Evolutionary conservation across 2,888 invertebrate genomes (phyloP), one percentile per base, ranked within the genome.

Genomic region (Podotricha telesiphe): DNA sequence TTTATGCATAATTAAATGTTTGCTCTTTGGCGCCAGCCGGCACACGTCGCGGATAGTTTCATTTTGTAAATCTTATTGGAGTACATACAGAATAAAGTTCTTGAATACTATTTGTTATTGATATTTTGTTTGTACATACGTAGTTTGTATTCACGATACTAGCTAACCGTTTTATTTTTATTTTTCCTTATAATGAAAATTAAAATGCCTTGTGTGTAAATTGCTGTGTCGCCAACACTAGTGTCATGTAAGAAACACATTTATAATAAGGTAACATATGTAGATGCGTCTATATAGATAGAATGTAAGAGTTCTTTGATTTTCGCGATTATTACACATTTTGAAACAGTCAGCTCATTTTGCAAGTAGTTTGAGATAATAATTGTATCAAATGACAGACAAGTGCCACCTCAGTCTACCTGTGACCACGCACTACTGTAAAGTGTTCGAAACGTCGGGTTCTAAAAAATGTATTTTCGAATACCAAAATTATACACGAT

Each of bases 1-100:
- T 87, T 83, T 83, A 87, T 85, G 87, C 85, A 81, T 87, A 86
- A 86, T 89, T 88, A 86, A 85, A 85, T 89, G 88, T 91, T 91
- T 86, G 80, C 82, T 78, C 78, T 79, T 68, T 80, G 91, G 91
- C 91, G 73, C 90, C 91, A 85, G 91, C 90, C 91, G 65, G 89
- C 91, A 85, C 82, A 83, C 85, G 85, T 86, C 85, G 83, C 81
- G 82, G 77, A 80, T 81, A 80, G 85, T 82, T 86, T 84, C 76
- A 81, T 83, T 83, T 83, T 76, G 85, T 83, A 83, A 84, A 86
- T 83, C 81, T 82, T 86, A 85, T 86, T 86, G 80, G 80, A 82
- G 82, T 85, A 81, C n/a, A n/a, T n/a, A n/a, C 77, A 80, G 77
- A 81, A 79, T 76, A 77, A 74, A 82, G 80, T 86, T 86, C 83